phyloP scores from a whole-genome alignment of 2,113 vertebrate species.

The Coregonus clupeaformis region DNA sequence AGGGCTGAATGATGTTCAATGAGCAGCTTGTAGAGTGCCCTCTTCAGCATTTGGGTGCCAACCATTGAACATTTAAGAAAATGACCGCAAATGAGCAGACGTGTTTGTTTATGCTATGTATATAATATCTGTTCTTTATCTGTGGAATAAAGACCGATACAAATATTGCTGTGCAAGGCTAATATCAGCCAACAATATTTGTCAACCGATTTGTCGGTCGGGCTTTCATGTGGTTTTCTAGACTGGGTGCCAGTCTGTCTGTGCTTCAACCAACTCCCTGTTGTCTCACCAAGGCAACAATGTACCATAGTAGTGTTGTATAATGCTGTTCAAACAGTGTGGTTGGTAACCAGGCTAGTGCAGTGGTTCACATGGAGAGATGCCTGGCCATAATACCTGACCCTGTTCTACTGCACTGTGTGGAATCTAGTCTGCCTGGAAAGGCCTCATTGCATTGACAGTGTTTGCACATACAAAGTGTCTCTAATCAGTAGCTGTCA shows the following conservation, averaged over 20 bases:
- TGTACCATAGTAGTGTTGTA: background rate
- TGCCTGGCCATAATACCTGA: background rate
- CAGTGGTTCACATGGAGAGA: background rate
- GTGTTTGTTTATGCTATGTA: too few relatives aligned
- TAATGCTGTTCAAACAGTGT: background rate
- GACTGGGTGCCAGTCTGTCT: background rate
- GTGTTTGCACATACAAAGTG: background rate
- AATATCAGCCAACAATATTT: too few relatives aligned
- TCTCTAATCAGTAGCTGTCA: background rate
- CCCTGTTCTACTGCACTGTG: background rate
- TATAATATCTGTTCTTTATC: too few relatives aligned
- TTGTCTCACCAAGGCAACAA: background rate
- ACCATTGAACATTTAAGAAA: too few relatives aligned
- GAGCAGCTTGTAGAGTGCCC: too few relatives aligned
- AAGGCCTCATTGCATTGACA: background rate
- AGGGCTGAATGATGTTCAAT: too few relatives aligned
- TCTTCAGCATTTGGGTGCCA: too few relatives aligned
- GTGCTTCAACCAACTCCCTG: background rate
- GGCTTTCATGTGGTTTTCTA: background rate
- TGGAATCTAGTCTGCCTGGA: constrained; percentile 31
- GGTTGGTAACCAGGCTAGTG: background rate
- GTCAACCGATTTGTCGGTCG: too few relatives aligned
- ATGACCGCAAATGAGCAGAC: too few relatives aligned
- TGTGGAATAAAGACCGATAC: too few relatives aligned
- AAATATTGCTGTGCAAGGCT: too few relatives aligned